Base-by-base conservation (phyloP, 2,888 invertebrate genomes). In the Drosophila antonietae region DNA sequence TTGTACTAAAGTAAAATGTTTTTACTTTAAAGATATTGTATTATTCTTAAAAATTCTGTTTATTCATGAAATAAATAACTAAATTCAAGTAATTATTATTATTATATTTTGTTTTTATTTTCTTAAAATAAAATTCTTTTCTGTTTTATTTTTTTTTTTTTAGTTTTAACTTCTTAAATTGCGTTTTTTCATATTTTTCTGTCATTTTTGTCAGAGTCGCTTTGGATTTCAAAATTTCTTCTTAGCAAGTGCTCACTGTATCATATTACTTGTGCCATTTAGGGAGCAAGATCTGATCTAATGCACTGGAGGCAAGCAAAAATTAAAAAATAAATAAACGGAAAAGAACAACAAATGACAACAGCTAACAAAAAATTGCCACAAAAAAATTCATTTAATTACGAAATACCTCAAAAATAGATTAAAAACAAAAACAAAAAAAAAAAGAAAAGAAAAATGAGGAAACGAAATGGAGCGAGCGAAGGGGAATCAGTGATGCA, bases 281-380 rank as follows among this genome's bases (percentile, higher is more conserved):
- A 52, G 41, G 61, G 64, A 35, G 35, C 31, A 20, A 59, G 44
- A 67, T 58, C 73, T 67, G 73, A 73, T 72, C 73, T 58, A 73
- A 73, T 67, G 66, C 59, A 53, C 20, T 10, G 46, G 46, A 55
- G 12, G 41, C 56, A 57, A 15, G 37, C 31, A 49, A 41, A 44
- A 57, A 55, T 51, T 31, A 33, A 39, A 58, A 39, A 49, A 31
- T 2, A 33, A 43, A 61, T 28, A 23, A n/a, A 31, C n/a, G 41
- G n/a, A 18, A 62, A 28, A 35, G 14, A 51, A 51, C 35, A 56
- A 62, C 56, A 39, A 47, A 70, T 41, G 55, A 41, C 43, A 58
- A 15, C 41, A 39, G 43, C 10, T 41, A 33, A 18, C 23, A 31
- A 60, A 41, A 63, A 58, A n/a, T 31, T 6, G 5, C 43, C 12